These are phyloP conservation scores for Pristionchus pacificus DNA, from an alignment of 1,140 invertebrate species.

Conservation along the genomic window DNA sequence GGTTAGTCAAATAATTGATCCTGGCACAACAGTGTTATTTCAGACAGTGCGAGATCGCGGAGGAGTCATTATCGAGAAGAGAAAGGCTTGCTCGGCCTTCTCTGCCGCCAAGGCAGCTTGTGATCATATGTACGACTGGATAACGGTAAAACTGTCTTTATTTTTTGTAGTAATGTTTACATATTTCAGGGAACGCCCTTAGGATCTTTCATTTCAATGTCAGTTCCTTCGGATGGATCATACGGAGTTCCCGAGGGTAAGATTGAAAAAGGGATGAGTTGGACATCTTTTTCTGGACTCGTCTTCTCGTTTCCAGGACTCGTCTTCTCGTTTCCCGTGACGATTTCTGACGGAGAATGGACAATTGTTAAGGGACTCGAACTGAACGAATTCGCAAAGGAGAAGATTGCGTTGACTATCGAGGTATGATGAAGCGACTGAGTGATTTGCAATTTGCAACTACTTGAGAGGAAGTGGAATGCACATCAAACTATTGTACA, in stretches of 20 bases:
- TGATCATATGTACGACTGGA: conserved; percentile 95
- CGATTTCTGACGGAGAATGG: conserved; percentile 67
- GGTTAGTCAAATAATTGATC: conserved; percentile 57
- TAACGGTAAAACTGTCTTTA: not conserved
- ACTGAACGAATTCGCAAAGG: conserved; percentile 76
- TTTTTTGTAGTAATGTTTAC: not conserved
- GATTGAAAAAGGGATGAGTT: not conserved
- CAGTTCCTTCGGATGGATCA: conserved; percentile 84
- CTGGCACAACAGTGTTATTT: conserved; percentile 12
- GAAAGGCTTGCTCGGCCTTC: conserved; percentile 97
- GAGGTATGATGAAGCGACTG: conserved; percentile 59
- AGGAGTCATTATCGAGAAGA: conserved; percentile 89
- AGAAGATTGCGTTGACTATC: conserved; percentile 78
- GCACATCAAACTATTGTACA: not conserved
- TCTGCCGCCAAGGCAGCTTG: conserved; percentile 92
- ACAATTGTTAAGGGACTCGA: conserved; percentile 78
- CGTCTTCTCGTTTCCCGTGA: conserved; percentile 91
- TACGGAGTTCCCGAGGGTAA: conserved; percentile 65
- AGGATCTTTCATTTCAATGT: conserved; percentile 82
- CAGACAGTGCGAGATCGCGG: conserved; percentile 93
- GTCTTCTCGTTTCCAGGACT: conserved; percentile 68
- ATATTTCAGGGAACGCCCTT: not conserved
- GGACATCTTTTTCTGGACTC: not conserved
- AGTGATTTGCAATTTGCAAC: not conserved
- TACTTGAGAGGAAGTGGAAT: not conserved